Percentiles rank a stretch among this genome's conserved stretches.
phyloP scores from a whole-genome alignment of 2,888 invertebrate species.

The Acronicta leporina region DNA sequence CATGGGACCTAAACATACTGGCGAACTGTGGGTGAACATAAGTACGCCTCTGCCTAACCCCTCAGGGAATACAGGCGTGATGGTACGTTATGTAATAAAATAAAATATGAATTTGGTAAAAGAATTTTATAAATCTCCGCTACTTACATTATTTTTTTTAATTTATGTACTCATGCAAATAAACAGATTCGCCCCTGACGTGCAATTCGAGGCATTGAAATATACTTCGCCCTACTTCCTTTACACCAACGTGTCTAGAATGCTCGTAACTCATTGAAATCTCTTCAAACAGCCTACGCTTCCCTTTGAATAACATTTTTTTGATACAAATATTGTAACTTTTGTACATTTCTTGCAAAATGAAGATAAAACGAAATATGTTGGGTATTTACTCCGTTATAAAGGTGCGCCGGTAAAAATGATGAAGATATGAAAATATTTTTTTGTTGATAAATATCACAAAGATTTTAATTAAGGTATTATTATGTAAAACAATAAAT shows the following conservation, averaged over 20 bases:
- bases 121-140: neutral
- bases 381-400: neutral
- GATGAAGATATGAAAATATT: too few species aligned
- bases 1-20: too few species aligned
- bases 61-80: too few species aligned
- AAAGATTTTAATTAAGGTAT: too few species aligned
- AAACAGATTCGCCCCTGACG: constrained; percentile 33
- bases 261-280: constrained; percentile 50
- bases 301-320: constrained; percentile 43
- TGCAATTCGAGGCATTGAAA: constrained; percentile 42
- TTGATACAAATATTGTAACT: constrained; percentile 22
- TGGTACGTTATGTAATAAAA: too few species aligned
- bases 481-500: too few species aligned
- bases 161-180: constrained; percentile 37
- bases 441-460: too few species aligned
- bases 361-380: constrained; percentile 1
- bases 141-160: constrained; percentile 29
- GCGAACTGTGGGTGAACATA: too few species aligned
- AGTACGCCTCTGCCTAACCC: too few species aligned
- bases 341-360: constrained; percentile 29
- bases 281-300: constrained; percentile 38
- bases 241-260: constrained; percentile 47
- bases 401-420: neutral
- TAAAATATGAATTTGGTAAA: neutral
- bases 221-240: constrained; percentile 41